These are phyloP conservation scores for Knipowitschia caucasica DNA, from an alignment of 2,797 vertebrate species.

Conservation along the genomic window DNA sequence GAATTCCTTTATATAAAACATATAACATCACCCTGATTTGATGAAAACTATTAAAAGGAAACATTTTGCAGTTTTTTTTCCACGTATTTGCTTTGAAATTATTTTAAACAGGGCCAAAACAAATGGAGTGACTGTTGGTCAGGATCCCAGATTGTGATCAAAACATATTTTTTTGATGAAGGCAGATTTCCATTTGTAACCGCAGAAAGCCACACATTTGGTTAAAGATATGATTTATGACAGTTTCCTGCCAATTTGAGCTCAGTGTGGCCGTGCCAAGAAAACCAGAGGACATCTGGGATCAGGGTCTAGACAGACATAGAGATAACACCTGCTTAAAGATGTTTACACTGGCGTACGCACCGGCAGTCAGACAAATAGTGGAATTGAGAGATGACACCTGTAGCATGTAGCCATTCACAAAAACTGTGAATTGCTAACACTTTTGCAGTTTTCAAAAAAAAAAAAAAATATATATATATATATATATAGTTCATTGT, in stretches of 20 bases:
- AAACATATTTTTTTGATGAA: constrained; percentile 35
- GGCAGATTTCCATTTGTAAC: constrained; percentile 44
- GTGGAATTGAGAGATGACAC: constrained; percentile 35
- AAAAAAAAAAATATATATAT: too few species aligned
- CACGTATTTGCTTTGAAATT: constrained; percentile 33
- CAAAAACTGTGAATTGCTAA: too few species aligned
- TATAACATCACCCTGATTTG: too few species aligned
- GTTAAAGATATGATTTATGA: constrained; percentile 52
- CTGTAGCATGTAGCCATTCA: constrained; percentile 41
- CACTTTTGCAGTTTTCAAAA: too few species aligned
- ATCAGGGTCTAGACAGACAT: constrained; percentile 42
- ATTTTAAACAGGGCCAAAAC: constrained; percentile 40
- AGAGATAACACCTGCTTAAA: constrained; percentile 63
- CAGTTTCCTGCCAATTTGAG: constrained; percentile 50
- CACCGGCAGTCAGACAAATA: constrained; percentile 31
- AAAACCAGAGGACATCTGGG: constrained; percentile 57
- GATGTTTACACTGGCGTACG: constrained; percentile 52
- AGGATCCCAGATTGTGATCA: constrained; percentile 53
- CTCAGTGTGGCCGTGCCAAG: constrained; percentile 42
- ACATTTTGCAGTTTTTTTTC: too few species aligned
- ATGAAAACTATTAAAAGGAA: too few species aligned
- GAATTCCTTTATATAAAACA: constrained; percentile 11
- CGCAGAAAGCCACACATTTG: constrained; percentile 40
- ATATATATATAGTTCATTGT: too few species aligned
- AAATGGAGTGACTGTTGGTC: constrained; percentile 52